These are phyloP conservation scores for Antigone vipio DNA, from an alignment of 2,113 vertebrate genomes.

Conservation along the genomic window DNA sequence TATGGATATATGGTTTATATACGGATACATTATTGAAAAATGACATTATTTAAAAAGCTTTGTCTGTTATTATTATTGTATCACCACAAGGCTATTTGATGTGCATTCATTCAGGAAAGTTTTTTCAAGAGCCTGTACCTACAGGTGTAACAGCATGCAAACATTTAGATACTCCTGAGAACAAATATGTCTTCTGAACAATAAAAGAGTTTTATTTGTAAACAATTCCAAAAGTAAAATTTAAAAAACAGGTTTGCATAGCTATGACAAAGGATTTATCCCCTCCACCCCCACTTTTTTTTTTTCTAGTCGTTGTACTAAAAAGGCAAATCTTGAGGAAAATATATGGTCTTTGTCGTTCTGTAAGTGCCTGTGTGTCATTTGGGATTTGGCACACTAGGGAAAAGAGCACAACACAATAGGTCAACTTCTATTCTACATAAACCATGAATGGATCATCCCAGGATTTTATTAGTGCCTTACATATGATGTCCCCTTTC, in stretches of 20 bases:
- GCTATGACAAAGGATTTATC: not conserved
- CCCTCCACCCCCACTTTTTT: too few relatives aligned
- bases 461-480: not conserved
- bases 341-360: not conserved
- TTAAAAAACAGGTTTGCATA: not conserved
- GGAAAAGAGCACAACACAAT: not conserved
- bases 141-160: not conserved
- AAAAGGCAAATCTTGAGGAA: not conserved
- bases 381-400: not conserved
- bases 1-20: too few relatives aligned
- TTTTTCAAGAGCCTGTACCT: not conserved
- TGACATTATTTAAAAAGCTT: conserved; percentile 59
- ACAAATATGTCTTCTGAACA: not conserved
- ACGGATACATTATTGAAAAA: conserved; percentile 36
- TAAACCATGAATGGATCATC: not conserved
- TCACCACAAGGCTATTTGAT: conserved; percentile 42
- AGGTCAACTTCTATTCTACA: not conserved
- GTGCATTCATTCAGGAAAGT: not conserved
- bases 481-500: not conserved
- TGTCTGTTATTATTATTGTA: conserved; percentile 25
- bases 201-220: not conserved
- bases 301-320: not conserved
- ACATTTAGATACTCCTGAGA: not conserved
- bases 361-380: not conserved
- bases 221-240: not conserved